These are phyloP conservation scores for Trichonephila inaurata DNA, from an alignment of 1,140 invertebrate species.

Conservation along the genomic window DNA sequence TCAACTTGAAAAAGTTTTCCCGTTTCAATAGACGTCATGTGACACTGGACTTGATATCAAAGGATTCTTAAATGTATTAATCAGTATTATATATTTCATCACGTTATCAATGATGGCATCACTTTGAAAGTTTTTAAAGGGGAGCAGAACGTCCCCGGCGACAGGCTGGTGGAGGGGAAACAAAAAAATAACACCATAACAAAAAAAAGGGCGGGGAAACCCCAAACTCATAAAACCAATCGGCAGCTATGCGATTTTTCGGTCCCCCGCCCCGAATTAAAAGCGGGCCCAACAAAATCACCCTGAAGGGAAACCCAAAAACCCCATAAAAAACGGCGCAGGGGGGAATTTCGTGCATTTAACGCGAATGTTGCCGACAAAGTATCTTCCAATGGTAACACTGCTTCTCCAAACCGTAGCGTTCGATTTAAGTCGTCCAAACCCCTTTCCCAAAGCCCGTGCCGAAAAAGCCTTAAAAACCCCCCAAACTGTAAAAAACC, in stretches of 20 bases:
- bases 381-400: constrained; percentile 52
- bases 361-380: constrained; percentile 45
- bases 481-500: constrained; percentile 84
- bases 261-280: constrained; percentile 83
- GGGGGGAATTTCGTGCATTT: constrained; percentile 23
- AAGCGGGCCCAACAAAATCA: constrained; percentile 83
- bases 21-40: constrained; percentile 30
- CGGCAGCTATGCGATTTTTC: constrained; percentile 82
- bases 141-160: constrained; percentile 84
- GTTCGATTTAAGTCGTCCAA: constrained; percentile 74
- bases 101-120: constrained; percentile 83
- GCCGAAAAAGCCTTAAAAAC: constrained; percentile 60
- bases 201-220: constrained; percentile 41
- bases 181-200: constrained; percentile 54
- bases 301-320: constrained; percentile 85
- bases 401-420: constrained; percentile 51
- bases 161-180: constrained; percentile 79
- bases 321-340: constrained; percentile 74
- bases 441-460: constrained; percentile 8
- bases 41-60: constrained; percentile 11
- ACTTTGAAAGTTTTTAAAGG: constrained; percentile 88
- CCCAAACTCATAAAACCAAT: constrained; percentile 68
- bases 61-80: constrained; percentile 47
- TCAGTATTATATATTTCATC: constrained; percentile 66
- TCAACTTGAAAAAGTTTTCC: background rate